Evolutionary conservation across 2,888 invertebrate genomes (phyloP), one percentile per base, ranked within the genome.

Genomic region (Acanthosepion pharaonis): DNA sequence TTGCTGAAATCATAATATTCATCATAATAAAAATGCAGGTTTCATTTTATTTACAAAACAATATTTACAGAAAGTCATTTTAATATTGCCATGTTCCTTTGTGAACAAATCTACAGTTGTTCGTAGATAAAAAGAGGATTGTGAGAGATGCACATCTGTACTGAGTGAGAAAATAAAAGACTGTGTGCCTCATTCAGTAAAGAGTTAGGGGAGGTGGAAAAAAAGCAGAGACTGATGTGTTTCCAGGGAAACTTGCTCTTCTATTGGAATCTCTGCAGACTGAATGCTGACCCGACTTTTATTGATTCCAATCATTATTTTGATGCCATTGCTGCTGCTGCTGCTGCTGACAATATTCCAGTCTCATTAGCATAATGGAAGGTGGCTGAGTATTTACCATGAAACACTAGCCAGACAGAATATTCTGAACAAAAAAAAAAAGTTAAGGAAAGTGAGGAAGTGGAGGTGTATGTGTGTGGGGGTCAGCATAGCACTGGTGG

Each of bases 161-260:
- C 5, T 33, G n/a, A 59, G 11, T 15, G 23, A 33, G 33, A 33
- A 15, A 78, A n/a, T 15, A n/a, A 78, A n/a, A 33, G 78, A 78
- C 11, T n/a, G 78, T 78, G n/a, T 33, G 33, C n/a, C 78, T 78
- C 78, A 78, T 78, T 78, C n/a, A 78, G 15, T 33, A 9, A n/a
- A n/a, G n/a, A 33, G n/a, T 8, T 0, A 15, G n/a, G n/a, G 15
- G 9, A 25, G 28, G 78, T 5, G 28, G 28, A 25, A 9, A 28
- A 78, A 78, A 28, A 78, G 55, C 59, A 78, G n/a, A 33, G 33
- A 78, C 15, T 78, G 23, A 78, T 78, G 78, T 78, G 78, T 78
- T 78, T 78, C 78, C 78, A 78, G 78, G 78, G 78, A n/a, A 78
- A 78, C 78, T 78, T 78, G 78, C n/a, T 78, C 78, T 78, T n/a